Evolutionary conservation across 2,888 invertebrate genomes (phyloP).

Genomic region (Elysia crispata): DNA sequence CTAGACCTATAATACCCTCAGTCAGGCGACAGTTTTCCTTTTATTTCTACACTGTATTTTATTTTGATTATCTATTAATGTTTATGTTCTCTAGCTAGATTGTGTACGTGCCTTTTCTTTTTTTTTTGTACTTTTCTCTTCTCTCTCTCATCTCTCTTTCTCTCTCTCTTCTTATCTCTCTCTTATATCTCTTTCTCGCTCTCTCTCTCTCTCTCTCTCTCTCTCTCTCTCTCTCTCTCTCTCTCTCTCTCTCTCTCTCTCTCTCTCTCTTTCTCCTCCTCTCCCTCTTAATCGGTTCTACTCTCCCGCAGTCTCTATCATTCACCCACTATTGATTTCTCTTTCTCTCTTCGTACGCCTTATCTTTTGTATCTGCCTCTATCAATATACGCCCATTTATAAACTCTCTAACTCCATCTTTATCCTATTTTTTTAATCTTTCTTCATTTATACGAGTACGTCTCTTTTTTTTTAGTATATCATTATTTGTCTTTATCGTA

Average conservation of each 20-base stretch:
- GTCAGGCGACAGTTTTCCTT: no score
- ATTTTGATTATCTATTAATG: no score
- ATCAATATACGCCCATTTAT: background rate
- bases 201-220: background rate
- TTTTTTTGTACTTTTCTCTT: conserved; percentile 18
- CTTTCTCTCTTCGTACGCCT: background rate
- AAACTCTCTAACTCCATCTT: no score
- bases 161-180: conserved; percentile 27
- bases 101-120: conserved; percentile 19
- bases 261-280: background rate
- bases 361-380: background rate
- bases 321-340: background rate
- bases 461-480: no score
- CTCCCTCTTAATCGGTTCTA: background rate
- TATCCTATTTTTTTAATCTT: background rate
- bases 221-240: background rate
- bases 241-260: background rate
- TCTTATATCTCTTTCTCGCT: background rate
- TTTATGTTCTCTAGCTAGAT: no score
- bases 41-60: no score
- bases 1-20: no score
- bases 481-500: no score
- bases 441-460: no score
- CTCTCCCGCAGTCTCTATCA: background rate
- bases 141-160: no score